Conservation (phyloP, 2,888 invertebrate species). For the Lapara coniferarum region DNA sequence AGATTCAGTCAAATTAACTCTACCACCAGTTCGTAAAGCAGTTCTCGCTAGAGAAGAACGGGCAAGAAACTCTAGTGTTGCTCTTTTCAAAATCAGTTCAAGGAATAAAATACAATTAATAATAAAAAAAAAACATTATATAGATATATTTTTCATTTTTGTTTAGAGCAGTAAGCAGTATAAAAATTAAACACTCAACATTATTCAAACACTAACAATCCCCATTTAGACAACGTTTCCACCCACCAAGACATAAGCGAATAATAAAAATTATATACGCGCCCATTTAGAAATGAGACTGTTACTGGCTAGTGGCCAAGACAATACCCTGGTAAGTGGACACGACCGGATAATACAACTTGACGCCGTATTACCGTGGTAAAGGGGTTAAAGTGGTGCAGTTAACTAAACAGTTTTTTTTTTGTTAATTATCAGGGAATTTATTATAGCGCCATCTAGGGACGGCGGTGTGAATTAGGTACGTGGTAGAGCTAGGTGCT, state of each 20-base stretch:
- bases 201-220: slow-evolving; percentile 1
- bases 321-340: slow-evolving; percentile 53
- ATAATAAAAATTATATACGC: slow-evolving; percentile 57
- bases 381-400: slow-evolving; percentile 21
- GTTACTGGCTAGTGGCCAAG: slow-evolving; percentile 58
- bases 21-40: too few relatives aligned
- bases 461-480: slow-evolving; percentile 21
- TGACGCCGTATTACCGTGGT: slow-evolving; percentile 34
- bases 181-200: not conserved
- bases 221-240: slow-evolving; percentile 6
- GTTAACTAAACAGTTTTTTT: slow-evolving; percentile 15
- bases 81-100: too few relatives aligned
- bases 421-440: slow-evolving; percentile 28
- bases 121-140: too few relatives aligned
- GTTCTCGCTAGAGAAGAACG: too few relatives aligned
- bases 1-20: too few relatives aligned
- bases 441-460: slow-evolving; percentile 34
- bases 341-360: slow-evolving; percentile 36
- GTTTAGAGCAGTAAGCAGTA: too few relatives aligned
- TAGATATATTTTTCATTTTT: too few relatives aligned
- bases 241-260: slow-evolving; percentile 31
- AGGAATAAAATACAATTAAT: too few relatives aligned
- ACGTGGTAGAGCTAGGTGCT: slow-evolving; percentile 28
- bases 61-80: too few relatives aligned
- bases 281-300: slow-evolving; percentile 70